Percentiles rank a stretch among this genome's conserved stretches.
Conservation (phyloP, 2,113 vertebrate genomes). For the Crypturellus undulatus region DNA sequence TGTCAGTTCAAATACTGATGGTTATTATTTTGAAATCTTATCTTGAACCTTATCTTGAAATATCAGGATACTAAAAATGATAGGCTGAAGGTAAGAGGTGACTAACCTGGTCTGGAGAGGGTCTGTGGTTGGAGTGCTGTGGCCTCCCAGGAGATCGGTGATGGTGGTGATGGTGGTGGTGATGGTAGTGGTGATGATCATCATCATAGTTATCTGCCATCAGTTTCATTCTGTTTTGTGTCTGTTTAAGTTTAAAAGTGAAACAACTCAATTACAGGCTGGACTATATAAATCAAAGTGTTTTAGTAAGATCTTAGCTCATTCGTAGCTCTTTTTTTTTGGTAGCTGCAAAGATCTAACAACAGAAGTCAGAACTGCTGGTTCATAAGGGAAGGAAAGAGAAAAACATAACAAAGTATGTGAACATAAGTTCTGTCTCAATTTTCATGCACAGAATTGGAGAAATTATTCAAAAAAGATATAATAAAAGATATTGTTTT, state of each 20-base stretch:
- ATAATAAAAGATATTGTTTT: neutral
- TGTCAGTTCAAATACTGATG: constrained; percentile 72
- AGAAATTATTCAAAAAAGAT: neutral
- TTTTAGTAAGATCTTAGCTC: neutral
- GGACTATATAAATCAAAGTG: neutral
- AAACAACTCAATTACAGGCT: constrained; percentile 32
- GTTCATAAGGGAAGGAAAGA: neutral
- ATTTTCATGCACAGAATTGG: neutral
- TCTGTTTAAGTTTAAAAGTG: constrained; percentile 80
- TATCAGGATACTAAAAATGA: constrained; percentile 23
- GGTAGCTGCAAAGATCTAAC: neutral
- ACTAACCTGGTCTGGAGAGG: constrained; percentile 92
- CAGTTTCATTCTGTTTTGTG: constrained; percentile 98
- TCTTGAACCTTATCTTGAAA: constrained; percentile 71
- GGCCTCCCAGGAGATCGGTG: constrained; percentile 87
- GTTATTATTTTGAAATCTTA: constrained; percentile 62
- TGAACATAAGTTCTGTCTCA: neutral
- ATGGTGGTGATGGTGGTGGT: constrained; percentile 85
- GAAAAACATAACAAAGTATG: neutral
- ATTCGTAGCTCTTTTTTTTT: neutral
- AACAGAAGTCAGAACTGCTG: neutral
- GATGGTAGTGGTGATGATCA: constrained; percentile 90
- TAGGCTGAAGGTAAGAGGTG: constrained; percentile 10
- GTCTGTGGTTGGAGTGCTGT: constrained; percentile 90
- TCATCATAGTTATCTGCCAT: constrained; percentile 97